These are phyloP conservation scores for Limosa lapponica DNA, from an alignment of 2,797 vertebrate species.

Conservation along the genomic window DNA sequence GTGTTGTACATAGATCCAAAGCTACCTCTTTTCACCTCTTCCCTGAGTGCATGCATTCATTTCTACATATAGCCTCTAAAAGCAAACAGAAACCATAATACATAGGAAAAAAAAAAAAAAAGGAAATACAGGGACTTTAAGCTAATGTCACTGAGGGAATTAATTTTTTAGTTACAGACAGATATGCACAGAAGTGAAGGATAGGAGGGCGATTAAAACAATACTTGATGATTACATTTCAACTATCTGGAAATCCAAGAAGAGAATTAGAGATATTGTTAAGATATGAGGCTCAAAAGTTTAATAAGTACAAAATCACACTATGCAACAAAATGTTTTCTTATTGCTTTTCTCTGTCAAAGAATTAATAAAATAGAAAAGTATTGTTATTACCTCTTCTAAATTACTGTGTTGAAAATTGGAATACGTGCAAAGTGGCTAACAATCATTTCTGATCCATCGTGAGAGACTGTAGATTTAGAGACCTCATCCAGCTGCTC, in stretches of 20 bases:
- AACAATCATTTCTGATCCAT: background rate
- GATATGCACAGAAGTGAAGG: background rate
- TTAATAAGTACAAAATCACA: background rate
- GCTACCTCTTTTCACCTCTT: background rate
- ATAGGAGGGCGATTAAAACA: background rate
- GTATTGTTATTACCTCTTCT: background rate
- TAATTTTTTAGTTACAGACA: background rate
- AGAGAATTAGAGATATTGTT: background rate
- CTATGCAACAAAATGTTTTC: background rate
- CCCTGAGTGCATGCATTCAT: background rate
- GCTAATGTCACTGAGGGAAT: background rate
- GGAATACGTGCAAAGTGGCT: background rate
- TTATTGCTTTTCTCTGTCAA: background rate
- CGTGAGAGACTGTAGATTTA: background rate
- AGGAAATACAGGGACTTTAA: background rate
- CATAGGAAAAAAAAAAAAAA: background rate
- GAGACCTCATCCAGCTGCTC: background rate
- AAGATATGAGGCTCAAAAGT: background rate
- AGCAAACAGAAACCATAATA: background rate
- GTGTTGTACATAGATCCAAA: background rate
- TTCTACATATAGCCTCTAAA: background rate
- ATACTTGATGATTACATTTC: background rate
- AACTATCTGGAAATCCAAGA: background rate
- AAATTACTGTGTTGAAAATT: background rate
- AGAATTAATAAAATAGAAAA: background rate